These are phyloP conservation scores for Aporophyla lueneburgensis DNA, from an alignment of 2,888 invertebrate genomes.

Conservation along the genomic window DNA sequence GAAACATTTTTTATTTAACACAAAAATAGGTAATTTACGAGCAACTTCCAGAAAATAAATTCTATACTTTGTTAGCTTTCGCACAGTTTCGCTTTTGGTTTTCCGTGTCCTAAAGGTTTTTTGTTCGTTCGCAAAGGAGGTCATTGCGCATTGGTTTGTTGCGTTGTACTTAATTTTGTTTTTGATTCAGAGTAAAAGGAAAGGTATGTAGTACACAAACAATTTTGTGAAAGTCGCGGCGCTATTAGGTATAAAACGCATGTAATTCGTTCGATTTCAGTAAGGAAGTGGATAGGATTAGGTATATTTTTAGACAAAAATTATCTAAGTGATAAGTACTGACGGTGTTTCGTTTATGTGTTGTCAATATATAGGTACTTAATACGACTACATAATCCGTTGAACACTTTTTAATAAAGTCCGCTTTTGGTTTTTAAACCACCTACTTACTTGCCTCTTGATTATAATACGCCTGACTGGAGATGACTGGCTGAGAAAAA, in stretches of 20 bases:
- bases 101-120: slow-evolving; percentile 21
- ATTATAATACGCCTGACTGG: too few species aligned
- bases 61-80: background rate
- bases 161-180: slow-evolving; percentile 48
- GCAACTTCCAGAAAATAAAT: background rate
- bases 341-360: background rate
- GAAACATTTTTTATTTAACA: background rate
- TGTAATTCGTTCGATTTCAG: background rate
- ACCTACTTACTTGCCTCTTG: too few species aligned
- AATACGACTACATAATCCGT: too few species aligned
- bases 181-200: slow-evolving; percentile 22
- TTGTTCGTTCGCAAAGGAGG: slow-evolving; percentile 35
- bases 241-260: background rate
- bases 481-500: too few species aligned
- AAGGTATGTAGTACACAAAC: slow-evolving; percentile 30
- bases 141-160: slow-evolving; percentile 46
- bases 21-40: background rate
- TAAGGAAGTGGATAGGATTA: background rate
- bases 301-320: too few species aligned
- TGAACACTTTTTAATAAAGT: too few species aligned
- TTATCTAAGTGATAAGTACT: too few species aligned
- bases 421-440: too few species aligned
- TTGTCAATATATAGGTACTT: background rate
- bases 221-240: background rate
- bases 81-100: background rate